Percentiles rank a stretch among this genome's conserved stretches.
phyloP scores from a whole-genome alignment of 2,113 vertebrate species.

The Pomatorhinus ruficollis region DNA sequence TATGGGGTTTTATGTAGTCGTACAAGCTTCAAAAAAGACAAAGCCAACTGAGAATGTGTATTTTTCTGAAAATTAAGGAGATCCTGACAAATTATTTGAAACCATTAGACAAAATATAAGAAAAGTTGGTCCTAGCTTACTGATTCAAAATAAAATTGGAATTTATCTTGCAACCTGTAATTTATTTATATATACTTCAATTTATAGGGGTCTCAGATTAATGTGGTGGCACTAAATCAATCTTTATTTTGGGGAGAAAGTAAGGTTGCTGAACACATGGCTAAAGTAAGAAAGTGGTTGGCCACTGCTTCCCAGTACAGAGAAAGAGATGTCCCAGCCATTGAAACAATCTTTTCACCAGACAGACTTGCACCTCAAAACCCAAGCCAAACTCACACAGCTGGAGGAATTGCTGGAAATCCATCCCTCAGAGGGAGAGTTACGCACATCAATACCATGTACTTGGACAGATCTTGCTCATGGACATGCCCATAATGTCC shows the following conservation, averaged over 20 bases:
- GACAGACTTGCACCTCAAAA: not conserved
- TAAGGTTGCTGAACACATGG: not conserved
- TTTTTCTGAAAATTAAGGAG: not conserved
- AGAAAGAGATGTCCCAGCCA: not conserved
- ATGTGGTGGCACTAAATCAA: not conserved
- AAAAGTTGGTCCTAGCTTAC: not conserved
- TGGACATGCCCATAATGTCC: not conserved
- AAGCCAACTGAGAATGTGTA: not conserved
- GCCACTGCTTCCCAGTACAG: not conserved
- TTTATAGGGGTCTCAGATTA: not conserved
- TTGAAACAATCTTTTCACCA: not conserved
- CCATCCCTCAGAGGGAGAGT: rapidly evolving
- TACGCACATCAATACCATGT: not conserved
- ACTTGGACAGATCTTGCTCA: not conserved
- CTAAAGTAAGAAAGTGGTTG: not conserved
- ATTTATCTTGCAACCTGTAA: not conserved
- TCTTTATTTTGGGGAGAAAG: not conserved
- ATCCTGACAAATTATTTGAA: not conserved
- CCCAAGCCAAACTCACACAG: not conserved
- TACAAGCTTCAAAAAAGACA: not conserved
- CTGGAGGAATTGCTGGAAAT: not conserved
- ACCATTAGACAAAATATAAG: not conserved
- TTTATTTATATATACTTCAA: not conserved
- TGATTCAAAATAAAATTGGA: not conserved
- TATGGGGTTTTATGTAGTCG: not conserved